These are phyloP conservation scores for Ditylenchus dipsaci DNA, from an alignment of 1,140 invertebrate species.

Conservation along the genomic window DNA sequence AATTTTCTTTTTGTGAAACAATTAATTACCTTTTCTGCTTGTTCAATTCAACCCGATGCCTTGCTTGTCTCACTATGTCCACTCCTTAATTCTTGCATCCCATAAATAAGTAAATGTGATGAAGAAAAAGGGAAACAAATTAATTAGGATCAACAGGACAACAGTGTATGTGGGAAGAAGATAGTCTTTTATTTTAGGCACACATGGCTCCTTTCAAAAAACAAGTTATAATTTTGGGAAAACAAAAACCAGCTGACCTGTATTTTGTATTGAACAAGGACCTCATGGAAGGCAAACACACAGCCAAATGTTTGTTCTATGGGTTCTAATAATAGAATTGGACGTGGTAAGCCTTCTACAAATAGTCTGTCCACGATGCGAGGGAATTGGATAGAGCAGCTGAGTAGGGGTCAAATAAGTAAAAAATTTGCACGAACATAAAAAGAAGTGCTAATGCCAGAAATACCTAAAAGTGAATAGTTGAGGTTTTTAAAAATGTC, in stretches of 20 bases:
- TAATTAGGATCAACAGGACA: conserved; percentile 12
- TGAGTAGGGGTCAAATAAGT: conserved; percentile 6
- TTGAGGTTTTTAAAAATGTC: neutral
- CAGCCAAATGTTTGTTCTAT: conserved; percentile 18
- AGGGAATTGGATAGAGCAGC: conserved; percentile 3
- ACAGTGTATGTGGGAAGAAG: conserved; percentile 18
- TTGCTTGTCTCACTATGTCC: conserved; percentile 1
- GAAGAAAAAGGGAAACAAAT: conserved; percentile 13
- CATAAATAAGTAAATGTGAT: conserved; percentile 10
- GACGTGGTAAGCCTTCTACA: neutral
- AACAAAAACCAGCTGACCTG: conserved; percentile 5
- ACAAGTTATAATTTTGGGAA: neutral
- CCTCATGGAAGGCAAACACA: conserved; percentile 2
- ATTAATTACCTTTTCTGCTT: neutral
- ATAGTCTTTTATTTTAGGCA: conserved; percentile 18
- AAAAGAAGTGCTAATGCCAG: neutral
- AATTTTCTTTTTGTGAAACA: too few species aligned
- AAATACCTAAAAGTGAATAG: neutral
- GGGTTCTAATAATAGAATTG: neutral
- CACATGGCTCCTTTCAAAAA: conserved; percentile 13
- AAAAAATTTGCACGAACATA: conserved; percentile 7
- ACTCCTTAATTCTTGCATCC: conserved; percentile 4
- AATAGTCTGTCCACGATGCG: conserved; percentile 16
- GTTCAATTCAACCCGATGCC: conserved; percentile 5
- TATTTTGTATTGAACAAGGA: conserved; percentile 15